Evolutionary conservation across 30 jellyfish, hydroid and myxozoan genomes (phyloP).

Genomic region (Turritopsis dohrnii): DNA sequence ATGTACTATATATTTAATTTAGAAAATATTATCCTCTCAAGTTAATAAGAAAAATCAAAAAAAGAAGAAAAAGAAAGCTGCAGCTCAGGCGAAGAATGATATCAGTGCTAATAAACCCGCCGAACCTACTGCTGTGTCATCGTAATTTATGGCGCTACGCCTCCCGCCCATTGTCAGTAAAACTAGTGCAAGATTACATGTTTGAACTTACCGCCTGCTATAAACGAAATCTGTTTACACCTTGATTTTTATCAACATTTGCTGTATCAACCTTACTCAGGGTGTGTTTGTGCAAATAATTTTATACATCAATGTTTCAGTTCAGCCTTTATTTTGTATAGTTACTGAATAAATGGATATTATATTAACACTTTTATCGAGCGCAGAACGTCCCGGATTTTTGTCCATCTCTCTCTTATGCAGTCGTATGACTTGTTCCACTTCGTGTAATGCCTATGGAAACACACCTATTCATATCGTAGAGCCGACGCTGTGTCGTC

Average conservation of each 20-base stretch:
- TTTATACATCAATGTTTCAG: neutral
- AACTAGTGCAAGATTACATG: neutral
- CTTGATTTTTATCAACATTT: too few relatives aligned
- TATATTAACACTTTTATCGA: neutral
- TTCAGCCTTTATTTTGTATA: neutral
- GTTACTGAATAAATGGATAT: neutral
- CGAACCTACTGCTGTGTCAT: slow-evolving; percentile 4
- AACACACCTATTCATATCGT: too few relatives aligned
- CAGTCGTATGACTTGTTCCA: too few relatives aligned
- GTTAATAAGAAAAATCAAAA: slow-evolving; percentile 79
- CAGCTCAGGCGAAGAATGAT: slow-evolving; percentile 32
- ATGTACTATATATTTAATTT: neutral
- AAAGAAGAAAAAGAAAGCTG: slow-evolving; percentile 93
- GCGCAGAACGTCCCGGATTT: neutral
- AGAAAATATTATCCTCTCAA: slow-evolving; percentile 73
- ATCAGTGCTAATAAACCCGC: neutral
- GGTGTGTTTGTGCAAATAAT: neutral
- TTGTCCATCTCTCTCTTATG: too few relatives aligned
- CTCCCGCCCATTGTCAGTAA: neutral
- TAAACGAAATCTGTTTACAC: too few relatives aligned
- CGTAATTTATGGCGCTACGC: neutral
- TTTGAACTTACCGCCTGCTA: neutral
- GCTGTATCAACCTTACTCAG: too few relatives aligned
- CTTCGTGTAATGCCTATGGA: too few relatives aligned
- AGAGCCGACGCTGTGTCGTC: too few relatives aligned